These are phyloP conservation scores for Galerucella calmariensis DNA, from an alignment of 2,888 invertebrate genomes.

Conservation along the genomic window DNA sequence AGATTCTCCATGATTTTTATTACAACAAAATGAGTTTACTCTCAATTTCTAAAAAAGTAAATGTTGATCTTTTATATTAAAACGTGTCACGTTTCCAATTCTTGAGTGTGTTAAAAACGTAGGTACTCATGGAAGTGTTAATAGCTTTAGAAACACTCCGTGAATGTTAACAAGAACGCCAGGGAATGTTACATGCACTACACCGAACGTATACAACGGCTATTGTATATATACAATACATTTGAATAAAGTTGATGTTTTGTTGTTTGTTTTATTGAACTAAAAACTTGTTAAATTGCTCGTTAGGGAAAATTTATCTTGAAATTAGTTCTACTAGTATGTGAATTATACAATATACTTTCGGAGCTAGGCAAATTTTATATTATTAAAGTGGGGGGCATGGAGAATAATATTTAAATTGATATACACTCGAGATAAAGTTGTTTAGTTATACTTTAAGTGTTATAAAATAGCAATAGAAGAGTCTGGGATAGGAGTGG, in stretches of 20 bases:
- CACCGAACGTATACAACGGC: conserved; percentile 43
- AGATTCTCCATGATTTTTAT: background rate
- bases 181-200: conserved; percentile 54
- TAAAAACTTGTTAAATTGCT: conserved; percentile 3
- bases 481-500: too few species aligned
- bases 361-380: too few species aligned
- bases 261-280: conserved; percentile 12
- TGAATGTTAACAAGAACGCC: conserved; percentile 61
- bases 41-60: conserved; percentile 42
- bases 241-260: conserved; percentile 41
- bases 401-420: too few species aligned
- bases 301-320: background rate
- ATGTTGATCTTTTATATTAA: conserved; percentile 42
- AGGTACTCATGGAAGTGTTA: conserved; percentile 59
- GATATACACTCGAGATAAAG: too few species aligned
- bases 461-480: too few species aligned
- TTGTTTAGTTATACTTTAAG: too few species aligned
- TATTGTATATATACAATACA: conserved; percentile 26
- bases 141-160: conserved; percentile 61
- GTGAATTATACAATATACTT: too few species aligned
- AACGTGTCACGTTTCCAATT: conserved; percentile 53
- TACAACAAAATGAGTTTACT: conserved; percentile 27
- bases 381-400: too few species aligned
- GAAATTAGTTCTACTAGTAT: background rate
- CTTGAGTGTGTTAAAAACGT: conserved; percentile 58